These are phyloP conservation scores for Campaea margaritaria DNA, from an alignment of 2,888 invertebrate species.

Conservation along the genomic window DNA sequence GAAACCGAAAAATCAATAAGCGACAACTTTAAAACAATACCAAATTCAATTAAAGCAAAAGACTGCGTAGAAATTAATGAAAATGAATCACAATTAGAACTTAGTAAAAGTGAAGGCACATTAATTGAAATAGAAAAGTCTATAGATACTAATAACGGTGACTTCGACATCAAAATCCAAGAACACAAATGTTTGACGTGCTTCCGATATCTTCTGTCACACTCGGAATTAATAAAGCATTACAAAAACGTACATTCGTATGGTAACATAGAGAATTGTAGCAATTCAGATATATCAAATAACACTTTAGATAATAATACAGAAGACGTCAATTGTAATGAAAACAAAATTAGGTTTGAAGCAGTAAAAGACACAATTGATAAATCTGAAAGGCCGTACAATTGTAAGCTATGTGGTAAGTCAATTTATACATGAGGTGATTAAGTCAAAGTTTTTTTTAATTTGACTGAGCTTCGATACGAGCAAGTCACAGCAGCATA, in stretches of 20 bases:
- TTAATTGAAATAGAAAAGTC: not conserved
- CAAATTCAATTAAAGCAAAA: not conserved
- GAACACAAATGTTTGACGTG: constrained; percentile 58
- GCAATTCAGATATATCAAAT: not conserved
- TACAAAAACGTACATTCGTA: constrained; percentile 46
- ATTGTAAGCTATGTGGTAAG: constrained; percentile 77
- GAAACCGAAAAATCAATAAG: not conserved
- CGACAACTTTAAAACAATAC: not conserved
- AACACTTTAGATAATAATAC: not conserved
- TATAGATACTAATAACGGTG: constrained; percentile 24
- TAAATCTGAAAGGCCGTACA: constrained; percentile 57
- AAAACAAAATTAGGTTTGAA: not conserved
- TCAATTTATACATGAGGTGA: not conserved
- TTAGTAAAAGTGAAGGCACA: not conserved
- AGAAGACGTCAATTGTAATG: not conserved
- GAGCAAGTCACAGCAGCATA: too few relatives aligned
- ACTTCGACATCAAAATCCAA: not conserved
- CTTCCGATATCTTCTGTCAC: constrained; percentile 46
- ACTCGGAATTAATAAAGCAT: constrained; percentile 55
- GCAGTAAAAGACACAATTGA: not conserved
- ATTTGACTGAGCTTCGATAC: too few relatives aligned
- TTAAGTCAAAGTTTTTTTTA: too few relatives aligned
- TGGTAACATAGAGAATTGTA: constrained; percentile 1
- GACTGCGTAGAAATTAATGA: not conserved
- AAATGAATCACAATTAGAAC: not conserved